A percentile compares a stretch with the other conserved stretches of the same genome.
phyloP scores from a whole-genome alignment of 2,888 invertebrate species.

The Rhamphomyia laevipes region DNA sequence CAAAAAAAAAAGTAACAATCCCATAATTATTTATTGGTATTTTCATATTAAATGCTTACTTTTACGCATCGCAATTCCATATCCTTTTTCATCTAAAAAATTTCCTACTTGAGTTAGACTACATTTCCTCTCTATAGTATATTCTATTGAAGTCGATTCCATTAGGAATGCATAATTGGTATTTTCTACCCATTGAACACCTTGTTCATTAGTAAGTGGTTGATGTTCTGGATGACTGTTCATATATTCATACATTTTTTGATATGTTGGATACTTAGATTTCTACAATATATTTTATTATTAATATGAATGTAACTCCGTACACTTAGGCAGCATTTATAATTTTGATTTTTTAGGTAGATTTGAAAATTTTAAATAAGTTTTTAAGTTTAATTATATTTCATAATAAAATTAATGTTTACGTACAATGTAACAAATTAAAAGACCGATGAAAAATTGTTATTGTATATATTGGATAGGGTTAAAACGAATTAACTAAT shows the following conservation, averaged over 20 bases:
- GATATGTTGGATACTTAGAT: slow-evolving; percentile 60
- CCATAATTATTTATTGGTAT: too few relatives aligned
- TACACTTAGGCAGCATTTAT: too few relatives aligned
- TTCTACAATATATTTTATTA: slow-evolving; percentile 39
- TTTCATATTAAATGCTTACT: slow-evolving; percentile 35
- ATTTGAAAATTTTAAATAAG: too few relatives aligned
- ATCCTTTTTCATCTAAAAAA: slow-evolving; percentile 56
- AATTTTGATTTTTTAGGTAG: too few relatives aligned
- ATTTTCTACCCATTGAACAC: slow-evolving; percentile 40
- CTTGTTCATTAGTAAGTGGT: slow-evolving; percentile 41
- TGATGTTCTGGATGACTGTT: slow-evolving; percentile 46
- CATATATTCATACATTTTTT: slow-evolving; percentile 76
- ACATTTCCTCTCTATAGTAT: slow-evolving; percentile 52
- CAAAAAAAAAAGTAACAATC: too few relatives aligned
- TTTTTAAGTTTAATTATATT: too few relatives aligned
- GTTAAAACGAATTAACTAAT: not conserved
- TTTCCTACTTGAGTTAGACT: slow-evolving; percentile 49
- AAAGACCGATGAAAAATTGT: too few relatives aligned
- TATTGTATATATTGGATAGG: not conserved
- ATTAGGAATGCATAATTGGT: slow-evolving; percentile 66
- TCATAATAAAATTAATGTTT: too few relatives aligned
- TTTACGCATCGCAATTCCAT: slow-evolving; percentile 59
- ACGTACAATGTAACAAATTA: too few relatives aligned
- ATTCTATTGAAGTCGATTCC: slow-evolving; percentile 70
- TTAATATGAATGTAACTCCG: too few relatives aligned